Evolutionary conservation across 2,888 invertebrate species (phyloP).

Genomic region (Crossocerus cetratus): DNA sequence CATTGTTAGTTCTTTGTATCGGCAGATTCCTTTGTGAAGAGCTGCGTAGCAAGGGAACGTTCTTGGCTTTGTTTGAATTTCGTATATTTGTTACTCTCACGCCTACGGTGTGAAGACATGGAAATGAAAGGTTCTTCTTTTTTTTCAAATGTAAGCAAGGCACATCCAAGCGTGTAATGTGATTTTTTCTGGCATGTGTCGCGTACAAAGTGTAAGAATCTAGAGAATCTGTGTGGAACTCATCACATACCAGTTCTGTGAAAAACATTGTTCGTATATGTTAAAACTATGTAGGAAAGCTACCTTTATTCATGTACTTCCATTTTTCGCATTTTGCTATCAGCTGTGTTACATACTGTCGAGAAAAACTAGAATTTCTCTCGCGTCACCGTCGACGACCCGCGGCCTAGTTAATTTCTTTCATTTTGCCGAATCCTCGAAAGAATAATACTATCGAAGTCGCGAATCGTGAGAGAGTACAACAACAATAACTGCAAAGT

Average conservation of each 20-base stretch:
- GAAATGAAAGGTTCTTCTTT: no score
- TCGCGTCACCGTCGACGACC: slow-evolving; percentile 26
- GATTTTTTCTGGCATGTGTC: no score
- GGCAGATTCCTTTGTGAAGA: no score
- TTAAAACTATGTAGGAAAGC: slow-evolving; percentile 64
- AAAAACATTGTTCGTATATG: slow-evolving; percentile 49
- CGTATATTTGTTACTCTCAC: no score
- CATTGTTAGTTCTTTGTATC: no score
- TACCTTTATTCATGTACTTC: slow-evolving; percentile 58
- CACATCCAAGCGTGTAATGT: no score
- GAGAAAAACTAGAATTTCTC: slow-evolving; percentile 52
- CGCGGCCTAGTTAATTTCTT: slow-evolving; percentile 36
- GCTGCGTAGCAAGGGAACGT: no score
- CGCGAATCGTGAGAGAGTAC: slow-evolving; percentile 37
- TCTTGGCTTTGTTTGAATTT: no score
- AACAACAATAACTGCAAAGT: slow-evolving; percentile 27
- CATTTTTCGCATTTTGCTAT: slow-evolving; percentile 52
- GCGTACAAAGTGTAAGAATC: no score
- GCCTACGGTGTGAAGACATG: no score
- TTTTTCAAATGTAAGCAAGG: no score
- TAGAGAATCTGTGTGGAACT: neutral
- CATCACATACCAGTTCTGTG: slow-evolving; percentile 12
- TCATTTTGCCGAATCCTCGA: slow-evolving; percentile 5
- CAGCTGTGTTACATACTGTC: slow-evolving; percentile 53
- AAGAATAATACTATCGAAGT: slow-evolving; percentile 44